Evolutionary conservation across 1,140 invertebrate species (phyloP), one percentile per base, ranked within the genome.

Genomic region (Leptonema lineaticorne): DNA sequence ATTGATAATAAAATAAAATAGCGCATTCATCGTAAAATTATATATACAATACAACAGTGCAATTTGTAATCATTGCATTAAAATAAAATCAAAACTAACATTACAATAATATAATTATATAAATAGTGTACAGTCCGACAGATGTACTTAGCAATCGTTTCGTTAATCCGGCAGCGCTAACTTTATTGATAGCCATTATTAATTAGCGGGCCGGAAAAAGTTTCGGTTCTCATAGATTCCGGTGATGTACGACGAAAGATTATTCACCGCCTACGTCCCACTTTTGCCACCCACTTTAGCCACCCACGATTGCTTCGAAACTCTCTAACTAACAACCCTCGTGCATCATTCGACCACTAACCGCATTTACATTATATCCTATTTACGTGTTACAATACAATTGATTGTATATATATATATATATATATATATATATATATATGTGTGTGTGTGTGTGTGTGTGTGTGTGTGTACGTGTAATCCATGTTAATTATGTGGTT

Each of bases 261-360:
- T 53, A 53, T 53, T 53, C 50, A 53, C 50, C 50, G 50, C 24
- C 50, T 20, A 41, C 50, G 50, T 2, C 9, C 37, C 37, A 41
- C 37, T 14, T n/a, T n/a, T n/a, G n/a, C n/a, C n/a, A n/a, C n/a
- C n/a, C n/a, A n/a, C n/a, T n/a, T n/a, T n/a, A n/a, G n/a, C n/a
- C n/a, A n/a, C n/a, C n/a, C n/a, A n/a, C n/a, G n/a, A n/a, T n/a
- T n/a, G n/a, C n/a, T n/a, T n/a, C n/a, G n/a, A n/a, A n/a, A n/a
- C n/a, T 14, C 50, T 53, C 50, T 20, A 24, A 24, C 22, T 53
- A 53, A 53, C 50, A 53, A 53, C 50, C 22, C 8, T 53, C 50
- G 50, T 53, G 50, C 50, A 53, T 53, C 50, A 53, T 53, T 24
- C 27, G 50, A 24, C 20, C 9, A 14, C n/a, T n/a, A n/a, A n/a